Percentiles rank a stretch among this genome's conserved stretches.
Conservation (phyloP, 2,888 invertebrate genomes). For the Rhogogaster chlorosoma region DNA sequence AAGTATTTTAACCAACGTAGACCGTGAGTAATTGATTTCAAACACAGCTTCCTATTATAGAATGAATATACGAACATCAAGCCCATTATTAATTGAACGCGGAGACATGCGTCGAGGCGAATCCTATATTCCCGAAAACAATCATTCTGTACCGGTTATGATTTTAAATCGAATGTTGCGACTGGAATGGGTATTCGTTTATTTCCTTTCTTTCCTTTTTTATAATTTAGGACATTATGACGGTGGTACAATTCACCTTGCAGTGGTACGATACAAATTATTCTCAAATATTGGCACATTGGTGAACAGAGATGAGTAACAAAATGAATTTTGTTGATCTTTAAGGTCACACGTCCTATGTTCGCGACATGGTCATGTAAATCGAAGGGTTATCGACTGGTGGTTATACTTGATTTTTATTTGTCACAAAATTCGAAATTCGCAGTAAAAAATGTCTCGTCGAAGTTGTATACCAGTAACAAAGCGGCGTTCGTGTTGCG, state of each 20-base stretch:
- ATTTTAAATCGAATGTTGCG: neutral
- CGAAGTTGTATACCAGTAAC: conserved; percentile 7
- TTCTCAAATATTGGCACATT: neutral
- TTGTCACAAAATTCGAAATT: neutral
- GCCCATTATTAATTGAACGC: neutral
- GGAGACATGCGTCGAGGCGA: neutral
- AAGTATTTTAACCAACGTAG: neutral
- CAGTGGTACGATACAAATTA: neutral
- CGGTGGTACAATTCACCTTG: neutral
- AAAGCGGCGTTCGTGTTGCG: conserved; percentile 29
- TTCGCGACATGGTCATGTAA: neutral
- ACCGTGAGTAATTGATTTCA: conserved; percentile 3
- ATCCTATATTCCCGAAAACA: neutral
- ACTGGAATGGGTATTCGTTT: neutral
- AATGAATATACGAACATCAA: neutral
- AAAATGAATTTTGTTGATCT: neutral
- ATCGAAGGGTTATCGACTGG: neutral
- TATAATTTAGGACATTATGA: neutral
- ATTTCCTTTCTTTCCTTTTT: neutral
- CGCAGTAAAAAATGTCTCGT: neutral
- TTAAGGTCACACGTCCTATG: neutral
- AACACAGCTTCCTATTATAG: conserved; percentile 19
- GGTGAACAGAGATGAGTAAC: neutral
- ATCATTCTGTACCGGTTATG: neutral
- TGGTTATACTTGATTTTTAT: neutral